Conservation (phyloP, 2,113 vertebrate genomes). For the Ciconia stormi region DNA sequence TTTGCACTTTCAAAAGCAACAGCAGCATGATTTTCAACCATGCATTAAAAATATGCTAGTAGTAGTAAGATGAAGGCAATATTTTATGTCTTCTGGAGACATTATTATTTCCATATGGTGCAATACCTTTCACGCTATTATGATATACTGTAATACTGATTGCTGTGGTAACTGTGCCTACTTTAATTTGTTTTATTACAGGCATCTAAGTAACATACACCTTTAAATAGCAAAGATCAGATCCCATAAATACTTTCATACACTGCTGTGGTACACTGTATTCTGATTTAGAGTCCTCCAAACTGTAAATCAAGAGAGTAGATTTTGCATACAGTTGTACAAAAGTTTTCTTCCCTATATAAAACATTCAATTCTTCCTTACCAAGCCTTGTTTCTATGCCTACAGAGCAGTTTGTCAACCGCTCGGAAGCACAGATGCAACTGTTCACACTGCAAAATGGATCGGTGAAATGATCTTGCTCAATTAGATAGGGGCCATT, state of each 20-base stretch:
- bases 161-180: not conserved
- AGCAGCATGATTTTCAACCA: not conserved
- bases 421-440: not conserved
- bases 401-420: not conserved
- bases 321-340: not conserved
- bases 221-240: not conserved
- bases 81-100: not conserved
- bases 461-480: not conserved
- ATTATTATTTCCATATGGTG: not conserved
- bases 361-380: not conserved
- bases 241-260: not conserved
- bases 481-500: not conserved
- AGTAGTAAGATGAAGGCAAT: not conserved
- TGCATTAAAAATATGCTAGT: not conserved
- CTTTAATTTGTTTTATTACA: not conserved
- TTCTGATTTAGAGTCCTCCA: not conserved
- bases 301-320: not conserved
- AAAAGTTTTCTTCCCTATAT: not conserved
- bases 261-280: not conserved
- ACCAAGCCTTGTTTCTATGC: not conserved
- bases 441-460: not conserved
- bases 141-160: not conserved
- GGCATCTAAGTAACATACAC: not conserved
- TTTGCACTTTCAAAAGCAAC: conserved; percentile 38
- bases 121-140: not conserved